These are phyloP conservation scores for Eucriotettix oculatus DNA, from an alignment of 2,888 invertebrate genomes.

Conservation along the genomic window DNA sequence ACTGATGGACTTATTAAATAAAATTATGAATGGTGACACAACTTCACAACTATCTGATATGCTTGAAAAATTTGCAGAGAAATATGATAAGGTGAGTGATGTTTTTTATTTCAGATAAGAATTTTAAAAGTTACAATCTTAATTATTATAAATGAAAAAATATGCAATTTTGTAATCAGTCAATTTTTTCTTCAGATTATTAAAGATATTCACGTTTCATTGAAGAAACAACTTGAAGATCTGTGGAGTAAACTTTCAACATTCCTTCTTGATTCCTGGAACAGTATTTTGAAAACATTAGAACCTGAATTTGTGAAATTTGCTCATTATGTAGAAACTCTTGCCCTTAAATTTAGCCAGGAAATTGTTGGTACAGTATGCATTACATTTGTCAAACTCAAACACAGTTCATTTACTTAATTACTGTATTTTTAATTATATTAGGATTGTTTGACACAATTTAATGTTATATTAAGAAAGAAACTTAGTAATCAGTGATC, in stretches of 20 bases:
- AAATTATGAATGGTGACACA: constrained; percentile 56
- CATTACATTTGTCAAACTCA: too few species aligned
- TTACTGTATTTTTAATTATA: too few species aligned
- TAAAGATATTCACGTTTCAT: constrained; percentile 53
- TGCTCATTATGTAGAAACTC: constrained; percentile 56
- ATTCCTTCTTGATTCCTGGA: constrained; percentile 52
- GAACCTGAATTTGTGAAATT: constrained; percentile 65
- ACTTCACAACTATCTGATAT: constrained; percentile 51
- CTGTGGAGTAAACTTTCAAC: constrained; percentile 52
- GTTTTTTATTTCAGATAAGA: background rate
- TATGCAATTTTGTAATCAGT: background rate
- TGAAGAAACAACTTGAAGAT: constrained; percentile 54
- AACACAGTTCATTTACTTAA: too few species aligned
- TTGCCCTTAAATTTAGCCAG: constrained; percentile 54
- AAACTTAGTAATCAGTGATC: too few species aligned
- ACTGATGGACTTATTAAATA: constrained; percentile 47
- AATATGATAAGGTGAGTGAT: constrained; percentile 43
- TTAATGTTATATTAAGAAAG: too few species aligned
- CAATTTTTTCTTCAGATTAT: constrained; percentile 30
- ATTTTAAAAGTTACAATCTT: background rate
- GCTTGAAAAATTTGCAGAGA: constrained; percentile 50
- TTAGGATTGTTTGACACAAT: too few species aligned
- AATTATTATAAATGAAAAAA: background rate
- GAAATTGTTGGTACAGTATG: constrained; percentile 39
- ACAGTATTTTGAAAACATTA: constrained; percentile 48